Evolutionary conservation across 1,140 invertebrate species (phyloP), one percentile per base, ranked within the genome.

Genomic region (Drosophila serrata): DNA sequence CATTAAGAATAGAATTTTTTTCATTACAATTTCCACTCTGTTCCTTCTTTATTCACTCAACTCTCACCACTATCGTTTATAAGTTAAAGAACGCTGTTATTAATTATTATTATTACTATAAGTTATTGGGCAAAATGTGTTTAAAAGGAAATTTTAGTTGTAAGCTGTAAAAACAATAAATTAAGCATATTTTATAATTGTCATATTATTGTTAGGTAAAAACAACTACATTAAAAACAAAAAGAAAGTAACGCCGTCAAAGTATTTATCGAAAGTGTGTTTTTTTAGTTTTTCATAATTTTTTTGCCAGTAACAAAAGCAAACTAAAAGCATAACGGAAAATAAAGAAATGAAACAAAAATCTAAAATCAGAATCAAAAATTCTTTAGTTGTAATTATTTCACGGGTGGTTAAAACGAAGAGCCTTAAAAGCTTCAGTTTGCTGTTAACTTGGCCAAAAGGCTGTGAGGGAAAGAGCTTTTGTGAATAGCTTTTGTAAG

Each of bases 251-350:
- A 60, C n/a, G 75, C 82, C 82, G 82, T 64, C 49, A 79, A 86
- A 86, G 82, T 86, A 86, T 86, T 86, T 82, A 75, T 70, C 62
- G 49, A 58, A 46, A 29, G 51, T 75, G 70, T 75, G 64, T 75
- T 75, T 75, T 76, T 76, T 22, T 49, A 12, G 12, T 53, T 35
- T 35, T 35, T 35, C 13, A 15, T 53, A 17, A 35, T 65, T 24
- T 65, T 35, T 75, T 57, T 42, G 55, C 29, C 48, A 76, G 40
- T 65, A 65, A 48, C 73, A 35, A 40, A 33, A 60, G 17, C 48
- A 51, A 74, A 48, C 49, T 61, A 56, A 74, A 55, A 75, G 42
- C 60, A 74, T 73, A 62, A 62, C 40, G 27, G 35, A 62, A 73
- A 53, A 67, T 76, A 76, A 76, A 76, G 62, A 76, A 76, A 67